Percentiles rank a stretch among this genome's conserved stretches.
Evolutionary conservation across 2,888 invertebrate species (phyloP).

Genomic region (Troides helena): DNA sequence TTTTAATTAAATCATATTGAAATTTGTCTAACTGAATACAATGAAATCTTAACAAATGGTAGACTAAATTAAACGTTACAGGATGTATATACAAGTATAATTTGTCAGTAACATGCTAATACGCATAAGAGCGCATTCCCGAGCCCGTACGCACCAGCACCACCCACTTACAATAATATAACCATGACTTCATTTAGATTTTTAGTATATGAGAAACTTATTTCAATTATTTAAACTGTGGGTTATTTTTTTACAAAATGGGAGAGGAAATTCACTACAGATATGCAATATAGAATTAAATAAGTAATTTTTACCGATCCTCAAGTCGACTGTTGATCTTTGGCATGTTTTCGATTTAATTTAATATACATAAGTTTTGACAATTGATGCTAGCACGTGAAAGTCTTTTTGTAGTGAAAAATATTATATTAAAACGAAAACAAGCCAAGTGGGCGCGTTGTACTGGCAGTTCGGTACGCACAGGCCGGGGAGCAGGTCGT

Average conservation of each 20-base stretch:
- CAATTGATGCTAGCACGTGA: too few species aligned
- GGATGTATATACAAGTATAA: conserved; percentile 6
- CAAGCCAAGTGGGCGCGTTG: background rate
- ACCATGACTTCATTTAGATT: too few species aligned
- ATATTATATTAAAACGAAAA: conserved; percentile 1
- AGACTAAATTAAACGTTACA: background rate
- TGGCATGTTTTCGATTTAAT: conserved; percentile 2
- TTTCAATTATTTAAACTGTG: too few species aligned
- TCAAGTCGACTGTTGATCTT: too few species aligned
- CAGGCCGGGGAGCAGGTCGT: background rate
- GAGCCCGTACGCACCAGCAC: conserved; percentile 21
- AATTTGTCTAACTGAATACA: conserved; percentile 33
- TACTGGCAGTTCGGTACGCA: background rate
- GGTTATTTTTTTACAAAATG: too few species aligned
- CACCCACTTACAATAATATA: background rate
- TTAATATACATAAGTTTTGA: background rate
- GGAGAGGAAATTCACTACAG: too few species aligned
- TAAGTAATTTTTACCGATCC: too few species aligned
- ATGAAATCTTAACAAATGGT: background rate
- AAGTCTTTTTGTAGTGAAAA: background rate
- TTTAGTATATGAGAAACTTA: too few species aligned
- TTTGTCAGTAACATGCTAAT: conserved; percentile 15
- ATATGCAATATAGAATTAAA: too few species aligned
- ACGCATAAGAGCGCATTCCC: conserved; percentile 1
- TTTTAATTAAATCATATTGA: conserved; percentile 33